Base-by-base conservation (phyloP, 1,140 invertebrate genomes). In the Drosophila prosaltans region DNA sequence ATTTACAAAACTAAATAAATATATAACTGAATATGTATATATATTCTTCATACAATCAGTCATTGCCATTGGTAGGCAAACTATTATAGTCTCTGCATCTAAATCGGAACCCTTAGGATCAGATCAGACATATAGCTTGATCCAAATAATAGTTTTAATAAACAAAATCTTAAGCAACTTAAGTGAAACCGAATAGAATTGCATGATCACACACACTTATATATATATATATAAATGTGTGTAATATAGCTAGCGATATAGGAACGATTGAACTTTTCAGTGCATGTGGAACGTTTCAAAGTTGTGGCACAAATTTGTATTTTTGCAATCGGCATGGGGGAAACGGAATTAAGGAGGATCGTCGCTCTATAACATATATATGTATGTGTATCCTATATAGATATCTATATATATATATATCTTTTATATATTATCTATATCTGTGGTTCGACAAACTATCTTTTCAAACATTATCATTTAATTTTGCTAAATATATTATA, bases 81-180 rank as follows among this genome's bases (percentile, higher is more conserved):
- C 45, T 51, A 51, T 21, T 51, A 51, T 51, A 51, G 45, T 51
- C 45, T 51, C 45, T 51, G 45, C 45, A 51, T 51, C 45, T 51
- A 51, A 51, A 51, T 51, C 45, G 45, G 24, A 51, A 51, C 45
- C 45, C 45, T 51, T 51, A 51, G 45, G 45, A 51, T 51, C 45
- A 51, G 45, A 51, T 51, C 45, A 51, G 45, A 51, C 45, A 51
- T 51, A 51, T 51, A 51, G 45, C 45, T 51, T 51, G 45, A 10
- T 51, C 45, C 45, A 51, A 51, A 51, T 51, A 51, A 26, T 51
- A 51, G 45, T 26, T 51, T 51, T 51, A 51, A 8, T 51, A 26
- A 24, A 9, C 45, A 26, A 26, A 51, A 48, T 26, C 45, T 51
- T 6, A 26, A 26, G 45, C 26, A 26, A 21, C 45, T 24, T 51